Base-by-base conservation (phyloP, 2,113 vertebrate species). In the Tragelaphus strepsiceros region DNA sequence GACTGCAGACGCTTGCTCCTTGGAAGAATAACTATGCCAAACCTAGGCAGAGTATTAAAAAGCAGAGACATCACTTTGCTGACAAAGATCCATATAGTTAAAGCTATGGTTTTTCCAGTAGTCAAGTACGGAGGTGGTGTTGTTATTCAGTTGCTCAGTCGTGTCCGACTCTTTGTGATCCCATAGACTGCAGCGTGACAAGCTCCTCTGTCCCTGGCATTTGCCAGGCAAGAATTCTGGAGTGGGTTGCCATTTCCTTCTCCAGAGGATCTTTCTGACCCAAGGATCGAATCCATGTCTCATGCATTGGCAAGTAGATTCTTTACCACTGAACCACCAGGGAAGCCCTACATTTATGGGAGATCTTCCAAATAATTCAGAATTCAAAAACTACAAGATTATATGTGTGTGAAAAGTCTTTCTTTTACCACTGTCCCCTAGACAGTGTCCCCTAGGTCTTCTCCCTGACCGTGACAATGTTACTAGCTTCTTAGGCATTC, bases 301-400 rank as follows among this genome's bases (percentile, higher is more conserved):
- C 71, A 11, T 74, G 35, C 35, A 24, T 43, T 74, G 21, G 35
- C 71, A 26, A 21, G 71, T 24, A 35, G 71, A 26, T 43, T 74
- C 71, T 24, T 43, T 14, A 74, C 35, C 71, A 43, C 21, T 13
- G 21, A 74, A 24, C 19, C 35, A 74, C 35, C 21, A 24, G 11
- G 71, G 35, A 74, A 43, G 35, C 35, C 71, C 21, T 43, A 7
- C 71, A 13, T 35, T 93, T 67, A 67, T 81, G 17, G 21, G 46
- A 32, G 71, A 56, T 46, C 54, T 89, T 92, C 82, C 39, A 43
- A 30, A 54, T 94, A 15, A 1, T 35, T 97, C 15, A 53, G 39
- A 74, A 89, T 94, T 43, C 16, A 81, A 62, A 92, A 86, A 74
- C 5, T 64, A 28, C 22, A 92, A n/a, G n/a, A 90, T 54, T 78